Conservation (phyloP, 1,140 invertebrate genomes). For the Pinna nobilis region DNA sequence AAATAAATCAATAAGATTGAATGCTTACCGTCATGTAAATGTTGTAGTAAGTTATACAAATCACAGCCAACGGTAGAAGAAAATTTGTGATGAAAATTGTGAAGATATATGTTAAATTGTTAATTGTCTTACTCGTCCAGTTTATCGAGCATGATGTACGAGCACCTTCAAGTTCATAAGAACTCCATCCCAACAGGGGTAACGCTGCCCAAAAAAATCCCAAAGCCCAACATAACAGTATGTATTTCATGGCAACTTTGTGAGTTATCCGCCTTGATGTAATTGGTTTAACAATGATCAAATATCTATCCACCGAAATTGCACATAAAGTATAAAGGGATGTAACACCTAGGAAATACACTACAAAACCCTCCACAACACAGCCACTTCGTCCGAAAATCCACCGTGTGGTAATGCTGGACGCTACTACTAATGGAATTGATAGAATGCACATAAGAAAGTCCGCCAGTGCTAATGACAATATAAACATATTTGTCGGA, state of each 20-base stretch:
- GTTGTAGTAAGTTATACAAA: conserved; percentile 49
- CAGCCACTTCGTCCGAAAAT: conserved; percentile 52
- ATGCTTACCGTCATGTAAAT: conserved; percentile 60
- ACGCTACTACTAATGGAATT: no score
- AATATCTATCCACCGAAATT: conserved; percentile 61
- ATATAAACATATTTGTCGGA: conserved; percentile 61
- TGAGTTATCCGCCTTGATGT: conserved; percentile 47
- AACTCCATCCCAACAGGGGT: conserved; percentile 60
- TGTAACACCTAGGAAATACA: conserved; percentile 55
- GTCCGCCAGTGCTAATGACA: conserved; percentile 51
- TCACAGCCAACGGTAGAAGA: conserved; percentile 47
- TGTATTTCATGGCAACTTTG: conserved; percentile 21
- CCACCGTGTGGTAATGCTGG: conserved; percentile 11
- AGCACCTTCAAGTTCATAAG: conserved; percentile 51
- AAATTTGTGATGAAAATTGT: conserved; percentile 56
- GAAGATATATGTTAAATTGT: conserved; percentile 48
- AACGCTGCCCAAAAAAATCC: conserved; percentile 53
- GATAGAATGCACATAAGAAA: no score
- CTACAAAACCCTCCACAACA: conserved; percentile 51
- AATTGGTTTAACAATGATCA: conserved; percentile 58
- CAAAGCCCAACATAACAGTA: conserved; percentile 34
- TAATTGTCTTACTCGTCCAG: conserved; percentile 42
- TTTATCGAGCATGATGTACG: conserved; percentile 55
- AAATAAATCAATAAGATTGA: no score
- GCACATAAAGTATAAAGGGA: conserved; percentile 55